These are phyloP conservation scores for Megalops cyprinoides DNA, from an alignment of 2,797 vertebrate genomes.

Conservation along the genomic window DNA sequence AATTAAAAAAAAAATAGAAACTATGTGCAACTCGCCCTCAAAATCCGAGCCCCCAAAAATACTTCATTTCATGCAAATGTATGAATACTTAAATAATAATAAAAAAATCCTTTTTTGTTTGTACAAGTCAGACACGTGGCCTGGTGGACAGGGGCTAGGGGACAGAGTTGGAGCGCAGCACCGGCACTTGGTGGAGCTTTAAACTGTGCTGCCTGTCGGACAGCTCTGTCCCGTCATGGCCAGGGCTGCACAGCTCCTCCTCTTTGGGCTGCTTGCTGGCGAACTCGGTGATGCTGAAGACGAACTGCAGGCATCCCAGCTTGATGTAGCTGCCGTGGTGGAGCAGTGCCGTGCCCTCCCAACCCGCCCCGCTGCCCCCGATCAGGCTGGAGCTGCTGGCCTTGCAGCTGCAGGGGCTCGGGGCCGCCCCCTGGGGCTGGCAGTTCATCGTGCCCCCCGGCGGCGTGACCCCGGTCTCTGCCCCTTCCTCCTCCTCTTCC, in stretches of 20 bases:
- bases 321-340: constrained; percentile 75
- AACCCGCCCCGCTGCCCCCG: constrained; percentile 70
- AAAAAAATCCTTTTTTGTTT: constrained; percentile 47
- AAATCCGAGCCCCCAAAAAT: constrained; percentile 77
- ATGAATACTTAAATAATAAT: constrained; percentile 70
- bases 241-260: not conserved
- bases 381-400: constrained; percentile 33
- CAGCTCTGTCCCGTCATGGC: constrained; percentile 44
- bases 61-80: constrained; percentile 91
- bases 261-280: constrained; percentile 64
- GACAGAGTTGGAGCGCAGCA: constrained; percentile 81
- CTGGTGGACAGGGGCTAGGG: constrained; percentile 71
- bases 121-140: constrained; percentile 46
- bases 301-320: constrained; percentile 83
- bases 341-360: constrained; percentile 77
- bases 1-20: constrained; percentile 77
- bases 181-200: constrained; percentile 80
- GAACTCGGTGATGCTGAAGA: constrained; percentile 84
- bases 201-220: constrained; percentile 77
- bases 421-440: constrained; percentile 36
- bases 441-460: constrained; percentile 19
- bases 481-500: constrained; percentile 56
- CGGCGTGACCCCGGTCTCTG: constrained; percentile 14
- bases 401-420: constrained; percentile 10
- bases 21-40: constrained; percentile 86